Evolutionary conservation across 1,140 invertebrate genomes (phyloP).

Genomic region (Sesamia nonagrioides): DNA sequence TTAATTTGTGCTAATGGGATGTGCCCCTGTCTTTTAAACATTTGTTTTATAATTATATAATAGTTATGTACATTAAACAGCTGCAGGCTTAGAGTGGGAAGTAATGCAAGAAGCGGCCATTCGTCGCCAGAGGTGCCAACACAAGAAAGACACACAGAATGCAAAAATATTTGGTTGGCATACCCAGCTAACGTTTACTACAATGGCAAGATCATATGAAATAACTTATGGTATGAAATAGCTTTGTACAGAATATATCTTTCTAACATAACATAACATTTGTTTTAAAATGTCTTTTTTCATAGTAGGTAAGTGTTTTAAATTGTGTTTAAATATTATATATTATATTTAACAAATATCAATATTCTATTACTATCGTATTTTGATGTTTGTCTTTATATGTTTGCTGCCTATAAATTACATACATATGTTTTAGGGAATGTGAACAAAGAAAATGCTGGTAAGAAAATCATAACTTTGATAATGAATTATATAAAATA

Average conservation of each 20-base stretch:
- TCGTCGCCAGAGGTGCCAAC: background rate
- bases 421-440: background rate
- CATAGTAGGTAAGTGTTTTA: background rate
- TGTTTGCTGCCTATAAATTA: background rate
- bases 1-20: constrained; percentile 63
- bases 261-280: background rate
- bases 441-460: background rate
- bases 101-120: constrained; percentile 21
- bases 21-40: constrained; percentile 53
- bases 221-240: constrained; percentile 20
- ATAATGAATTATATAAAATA: background rate
- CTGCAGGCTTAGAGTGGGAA: constrained; percentile 31
- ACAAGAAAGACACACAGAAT: background rate
- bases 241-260: background rate
- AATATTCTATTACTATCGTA: background rate
- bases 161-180: constrained; percentile 3
- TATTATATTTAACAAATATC: too few relatives aligned
- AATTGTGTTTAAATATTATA: too few relatives aligned
- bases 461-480: background rate
- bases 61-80: constrained; percentile 51
- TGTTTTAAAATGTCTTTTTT: constrained; percentile 1
- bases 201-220: constrained; percentile 44
- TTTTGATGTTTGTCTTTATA: constrained; percentile 8
- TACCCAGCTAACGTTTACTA: constrained; percentile 3
- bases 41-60: constrained; percentile 63